Evolutionary conservation across 1,140 invertebrate species (phyloP).

Genomic region (Lasioglossum albipes): DNA sequence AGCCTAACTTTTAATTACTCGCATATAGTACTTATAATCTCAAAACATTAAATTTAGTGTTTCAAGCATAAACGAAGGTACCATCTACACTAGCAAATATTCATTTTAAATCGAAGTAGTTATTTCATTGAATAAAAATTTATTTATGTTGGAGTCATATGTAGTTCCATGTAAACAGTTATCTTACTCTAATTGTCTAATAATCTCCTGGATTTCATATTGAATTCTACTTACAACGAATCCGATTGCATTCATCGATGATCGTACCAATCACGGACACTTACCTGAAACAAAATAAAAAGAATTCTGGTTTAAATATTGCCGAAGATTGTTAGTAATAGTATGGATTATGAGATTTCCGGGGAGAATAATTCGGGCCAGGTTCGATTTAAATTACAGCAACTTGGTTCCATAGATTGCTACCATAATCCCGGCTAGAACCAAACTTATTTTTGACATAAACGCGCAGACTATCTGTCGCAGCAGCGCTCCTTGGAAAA

Average conservation of each 20-base stretch:
- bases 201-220: no score
- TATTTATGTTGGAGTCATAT: no score
- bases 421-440: background rate
- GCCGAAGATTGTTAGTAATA: no score
- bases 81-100: no score
- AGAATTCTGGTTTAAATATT: background rate
- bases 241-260: background rate
- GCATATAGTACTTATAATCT: no score
- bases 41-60: no score
- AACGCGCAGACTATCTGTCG: background rate
- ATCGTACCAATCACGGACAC: background rate
- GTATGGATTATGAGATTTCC: background rate
- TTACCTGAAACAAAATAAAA: conserved; percentile 11
- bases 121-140: no score
- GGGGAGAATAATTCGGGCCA: background rate
- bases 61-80: no score
- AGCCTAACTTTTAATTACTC: no score
- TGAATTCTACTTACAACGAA: background rate
- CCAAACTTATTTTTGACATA: background rate
- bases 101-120: no score
- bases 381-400: background rate
- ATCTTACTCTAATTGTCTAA: no score
- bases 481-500: background rate
- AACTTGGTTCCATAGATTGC: background rate
- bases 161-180: no score